Evolutionary conservation across 1,140 invertebrate species (phyloP), one percentile per base, ranked within the genome.

Genomic region (Oncopeltus fasciatus): DNA sequence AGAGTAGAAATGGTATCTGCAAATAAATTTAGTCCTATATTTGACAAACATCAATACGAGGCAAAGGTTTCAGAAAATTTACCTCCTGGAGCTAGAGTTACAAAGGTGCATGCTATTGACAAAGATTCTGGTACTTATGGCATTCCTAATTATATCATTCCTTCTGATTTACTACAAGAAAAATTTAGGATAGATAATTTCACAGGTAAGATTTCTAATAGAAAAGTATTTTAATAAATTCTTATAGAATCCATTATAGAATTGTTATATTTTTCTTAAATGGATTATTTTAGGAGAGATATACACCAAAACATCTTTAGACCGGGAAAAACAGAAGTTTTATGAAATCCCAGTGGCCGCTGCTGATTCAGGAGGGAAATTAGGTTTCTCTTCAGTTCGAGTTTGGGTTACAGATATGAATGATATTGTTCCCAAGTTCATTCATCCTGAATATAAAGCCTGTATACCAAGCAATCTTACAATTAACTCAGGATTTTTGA

Each of bases 351-450:
- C 85, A 0, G 80, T 95, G 9, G 84, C 86, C 72, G 92, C 90
- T n/a, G 83, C 81, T 14, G 92, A 95, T 74, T 84, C 84, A 53
- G 92, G 92, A 47, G 87, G 88, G 4, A 80, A 83, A 70, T 83
- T 85, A 56, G 86, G 85, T 3, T 92, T 90, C 72, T 79, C 88
- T 1, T 82, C 80, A 8, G 81, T 96, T 4, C 76, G 86, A 68
- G 83, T 95, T 9, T 82, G 80, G 67, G 82, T 96, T 9, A 75
- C 74, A 2, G 92, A 96, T 75, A 80, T 83, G 59, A 96, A 96
- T 75, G 93, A 96, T 70, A 91, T 95, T 74, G 73, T 81, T 51
- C 93, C 93, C 0, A 73, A 76, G 51, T 97, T 95, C 74, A 74
- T 82, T 29, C 72, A 88, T 16, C 81, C 80, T 57, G 88, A 92